phyloP scores from a whole-genome alignment of 2,113 vertebrate species.

The Syngnathus typhle region DNA sequence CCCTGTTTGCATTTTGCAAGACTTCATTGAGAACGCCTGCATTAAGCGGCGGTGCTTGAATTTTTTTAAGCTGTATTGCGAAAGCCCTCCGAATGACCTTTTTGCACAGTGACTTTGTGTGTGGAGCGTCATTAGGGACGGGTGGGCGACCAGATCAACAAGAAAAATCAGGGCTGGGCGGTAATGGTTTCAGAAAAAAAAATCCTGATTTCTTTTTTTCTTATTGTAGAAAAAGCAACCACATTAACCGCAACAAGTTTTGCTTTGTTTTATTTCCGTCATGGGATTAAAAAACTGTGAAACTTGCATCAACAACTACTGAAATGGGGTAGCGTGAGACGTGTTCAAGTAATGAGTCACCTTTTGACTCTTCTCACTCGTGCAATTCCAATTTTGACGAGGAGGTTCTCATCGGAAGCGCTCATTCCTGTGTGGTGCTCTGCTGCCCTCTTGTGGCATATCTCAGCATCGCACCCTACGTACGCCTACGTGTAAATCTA shows the following conservation, averaged over 20 bases:
- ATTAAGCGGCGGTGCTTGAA: slow-evolving; percentile 13
- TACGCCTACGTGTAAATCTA: neutral
- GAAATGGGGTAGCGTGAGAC: neutral
- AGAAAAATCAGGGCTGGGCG: neutral
- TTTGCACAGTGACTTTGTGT: neutral
- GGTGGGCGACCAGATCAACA: neutral
- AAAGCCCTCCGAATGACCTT: neutral
- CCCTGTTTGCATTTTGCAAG: slow-evolving; percentile 4
- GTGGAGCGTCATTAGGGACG: neutral
- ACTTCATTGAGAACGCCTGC: neutral
- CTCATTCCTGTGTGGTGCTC: slow-evolving; percentile 30
- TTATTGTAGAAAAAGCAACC: neutral
- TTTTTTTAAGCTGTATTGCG: neutral
- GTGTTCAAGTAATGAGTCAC: neutral
- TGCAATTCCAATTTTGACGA: neutral
- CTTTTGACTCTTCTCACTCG: neutral
- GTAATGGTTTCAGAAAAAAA: neutral
- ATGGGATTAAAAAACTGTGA: neutral
- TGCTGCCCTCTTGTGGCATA: slow-evolving; percentile 60
- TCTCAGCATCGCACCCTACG: slow-evolving; percentile 17
- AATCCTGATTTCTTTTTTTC: too few relatives aligned
- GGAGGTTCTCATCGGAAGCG: slow-evolving; percentile 3
- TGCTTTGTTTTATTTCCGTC: neutral
- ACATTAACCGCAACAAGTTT: too few relatives aligned
- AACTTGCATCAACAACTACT: neutral